phyloP scores from a whole-genome alignment of 2,888 invertebrate genomes.

The Lucinisca nassula region DNA sequence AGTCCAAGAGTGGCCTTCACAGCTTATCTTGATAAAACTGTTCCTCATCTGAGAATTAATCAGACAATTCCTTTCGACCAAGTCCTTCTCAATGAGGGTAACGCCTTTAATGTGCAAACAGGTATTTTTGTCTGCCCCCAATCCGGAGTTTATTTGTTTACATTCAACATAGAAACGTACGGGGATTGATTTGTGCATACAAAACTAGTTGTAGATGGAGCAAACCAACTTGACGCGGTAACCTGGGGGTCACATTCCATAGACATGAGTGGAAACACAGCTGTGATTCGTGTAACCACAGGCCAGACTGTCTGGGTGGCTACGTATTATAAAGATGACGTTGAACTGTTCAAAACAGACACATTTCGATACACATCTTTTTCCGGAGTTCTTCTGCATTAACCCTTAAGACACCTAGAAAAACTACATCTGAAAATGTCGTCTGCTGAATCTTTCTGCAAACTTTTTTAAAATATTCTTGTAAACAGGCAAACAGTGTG shows the following conservation, averaged over 20 bases:
- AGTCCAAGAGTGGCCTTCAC: neutral
- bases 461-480: too few species aligned
- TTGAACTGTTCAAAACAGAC: neutral
- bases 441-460: too few species aligned
- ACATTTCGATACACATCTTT: neutral
- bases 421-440: too few species aligned
- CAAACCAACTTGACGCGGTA: neutral
- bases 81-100: neutral
- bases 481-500: too few species aligned
- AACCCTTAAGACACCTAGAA: too few species aligned
- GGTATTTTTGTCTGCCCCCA: neutral
- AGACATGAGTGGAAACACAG: neutral
- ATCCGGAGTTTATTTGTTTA: neutral
- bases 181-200: neutral
- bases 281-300: neutral
- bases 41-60: neutral
- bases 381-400: neutral
- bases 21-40: neutral
- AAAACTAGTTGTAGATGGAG: neutral
- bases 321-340: neutral
- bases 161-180: neutral
- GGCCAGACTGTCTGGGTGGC: neutral
- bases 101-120: neutral
- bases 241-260: neutral
- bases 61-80: neutral